Conservation (phyloP, 2,888 invertebrate genomes). For the Trichogramma evanescens region DNA sequence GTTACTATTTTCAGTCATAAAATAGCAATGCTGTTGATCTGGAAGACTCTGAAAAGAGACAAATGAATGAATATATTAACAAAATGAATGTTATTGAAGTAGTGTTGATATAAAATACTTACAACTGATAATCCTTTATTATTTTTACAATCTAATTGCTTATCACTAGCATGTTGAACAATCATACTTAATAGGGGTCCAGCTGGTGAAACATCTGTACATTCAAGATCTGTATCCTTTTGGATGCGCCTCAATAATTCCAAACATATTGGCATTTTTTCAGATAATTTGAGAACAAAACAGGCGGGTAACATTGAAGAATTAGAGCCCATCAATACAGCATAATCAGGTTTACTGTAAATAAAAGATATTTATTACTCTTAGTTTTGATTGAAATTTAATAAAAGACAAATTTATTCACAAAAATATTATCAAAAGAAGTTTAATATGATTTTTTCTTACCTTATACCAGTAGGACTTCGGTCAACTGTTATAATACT, state of each 20-base stretch:
- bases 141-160: constrained; percentile 64
- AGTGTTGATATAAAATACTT: constrained; percentile 39
- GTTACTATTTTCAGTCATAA: constrained; percentile 74
- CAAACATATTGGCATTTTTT: constrained; percentile 79
- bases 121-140: constrained; percentile 80
- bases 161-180: constrained; percentile 70
- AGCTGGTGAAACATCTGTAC: constrained; percentile 51
- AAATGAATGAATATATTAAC: not conserved
- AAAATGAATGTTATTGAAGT: not conserved
- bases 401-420: not conserved
- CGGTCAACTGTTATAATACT: constrained; percentile 65
- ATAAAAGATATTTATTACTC: not conserved
- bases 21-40: constrained; percentile 91
- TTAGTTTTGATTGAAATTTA: not conserved
- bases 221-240: constrained; percentile 55
- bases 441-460: constrained; percentile 19
- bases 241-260: constrained; percentile 66
- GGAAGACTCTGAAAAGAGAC: constrained; percentile 65
- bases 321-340: constrained; percentile 72
- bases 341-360: constrained; percentile 69
- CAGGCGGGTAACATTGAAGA: constrained; percentile 86
- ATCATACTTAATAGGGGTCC: constrained; percentile 71
- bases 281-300: constrained; percentile 75
- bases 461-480: constrained; percentile 70
- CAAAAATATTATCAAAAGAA: not conserved